Conservation (phyloP, 2,113 vertebrate genomes). For the Ceuthmochares aereus region DNA sequence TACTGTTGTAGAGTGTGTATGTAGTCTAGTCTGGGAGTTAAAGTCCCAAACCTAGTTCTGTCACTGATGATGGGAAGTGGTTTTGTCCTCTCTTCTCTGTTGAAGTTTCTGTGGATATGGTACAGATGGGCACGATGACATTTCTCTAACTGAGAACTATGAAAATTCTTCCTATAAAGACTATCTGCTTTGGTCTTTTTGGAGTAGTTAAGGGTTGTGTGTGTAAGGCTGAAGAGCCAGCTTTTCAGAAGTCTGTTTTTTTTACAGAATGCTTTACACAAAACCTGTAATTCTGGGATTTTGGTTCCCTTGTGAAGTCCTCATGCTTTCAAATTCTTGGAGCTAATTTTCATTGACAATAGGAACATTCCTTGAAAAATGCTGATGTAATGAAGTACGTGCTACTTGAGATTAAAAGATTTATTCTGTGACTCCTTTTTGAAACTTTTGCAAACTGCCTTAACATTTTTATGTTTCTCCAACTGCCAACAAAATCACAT, state of each 20-base stretch:
- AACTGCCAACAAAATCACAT: constrained; percentile 68
- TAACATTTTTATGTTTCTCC: constrained; percentile 61
- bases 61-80: neutral
- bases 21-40: neutral
- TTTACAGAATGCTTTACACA: constrained; percentile 29
- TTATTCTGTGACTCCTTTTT: constrained; percentile 56
- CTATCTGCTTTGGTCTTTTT: neutral
- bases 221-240: constrained; percentile 8
- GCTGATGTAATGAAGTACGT: constrained; percentile 71
- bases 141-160: constrained; percentile 3
- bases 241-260: constrained; percentile 33
- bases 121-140: neutral
- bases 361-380: constrained; percentile 71
- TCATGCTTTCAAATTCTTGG: constrained; percentile 57
- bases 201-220: neutral
- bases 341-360: constrained; percentile 67
- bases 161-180: constrained; percentile 7
- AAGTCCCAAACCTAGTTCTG: neutral
- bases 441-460: constrained; percentile 46
- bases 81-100: neutral
- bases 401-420: constrained; percentile 69
- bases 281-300: constrained; percentile 16
- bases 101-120: neutral
- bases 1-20: rapidly evolving
- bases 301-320: constrained; percentile 29